phyloP scores from a whole-genome alignment of 2,888 invertebrate species.

The Tetragonula carbonaria region DNA sequence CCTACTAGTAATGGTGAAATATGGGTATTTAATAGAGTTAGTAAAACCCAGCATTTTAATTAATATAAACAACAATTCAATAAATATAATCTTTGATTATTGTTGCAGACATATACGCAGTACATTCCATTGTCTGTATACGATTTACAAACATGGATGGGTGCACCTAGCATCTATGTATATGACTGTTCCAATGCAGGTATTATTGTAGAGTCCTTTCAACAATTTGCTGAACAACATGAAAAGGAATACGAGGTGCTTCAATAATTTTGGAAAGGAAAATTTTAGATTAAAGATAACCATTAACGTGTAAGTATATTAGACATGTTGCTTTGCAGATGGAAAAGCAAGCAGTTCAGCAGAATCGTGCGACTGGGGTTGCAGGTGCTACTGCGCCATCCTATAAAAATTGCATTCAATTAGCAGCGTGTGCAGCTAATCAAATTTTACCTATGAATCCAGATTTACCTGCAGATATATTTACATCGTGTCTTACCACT shows the following conservation, averaged over 20 bases:
- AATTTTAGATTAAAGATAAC: neutral
- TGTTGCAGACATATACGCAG: conserved; percentile 95
- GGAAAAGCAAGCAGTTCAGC: conserved; percentile 80
- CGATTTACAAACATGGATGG: conserved; percentile 99
- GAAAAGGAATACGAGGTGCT: conserved; percentile 90
- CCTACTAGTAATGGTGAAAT: conserved; percentile 99
- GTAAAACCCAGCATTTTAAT: conserved; percentile 56
- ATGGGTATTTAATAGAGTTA: conserved; percentile 99
- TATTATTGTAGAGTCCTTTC: conserved; percentile 96
- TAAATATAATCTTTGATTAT: conserved; percentile 3
- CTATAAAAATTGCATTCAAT: conserved; percentile 96
- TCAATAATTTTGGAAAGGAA: neutral
- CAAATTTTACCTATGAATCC: conserved; percentile 98
- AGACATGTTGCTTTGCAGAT: conserved; percentile 66
- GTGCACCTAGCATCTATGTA: conserved; percentile 99
- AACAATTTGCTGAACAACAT: conserved; percentile 95
- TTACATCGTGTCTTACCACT: conserved; percentile 99
- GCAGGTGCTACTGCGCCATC: conserved; percentile 85
- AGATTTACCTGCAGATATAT: conserved; percentile 98
- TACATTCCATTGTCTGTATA: conserved; percentile 99
- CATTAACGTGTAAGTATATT: conserved; percentile 1
- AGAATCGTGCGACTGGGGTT: conserved; percentile 80
- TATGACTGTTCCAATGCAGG: conserved; percentile 99
- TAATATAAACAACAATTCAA: neutral
- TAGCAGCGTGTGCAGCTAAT: conserved; percentile 97